These are phyloP conservation scores for Leptinotarsa haldemani DNA, from an alignment of 2,888 invertebrate genomes.

Conservation along the genomic window DNA sequence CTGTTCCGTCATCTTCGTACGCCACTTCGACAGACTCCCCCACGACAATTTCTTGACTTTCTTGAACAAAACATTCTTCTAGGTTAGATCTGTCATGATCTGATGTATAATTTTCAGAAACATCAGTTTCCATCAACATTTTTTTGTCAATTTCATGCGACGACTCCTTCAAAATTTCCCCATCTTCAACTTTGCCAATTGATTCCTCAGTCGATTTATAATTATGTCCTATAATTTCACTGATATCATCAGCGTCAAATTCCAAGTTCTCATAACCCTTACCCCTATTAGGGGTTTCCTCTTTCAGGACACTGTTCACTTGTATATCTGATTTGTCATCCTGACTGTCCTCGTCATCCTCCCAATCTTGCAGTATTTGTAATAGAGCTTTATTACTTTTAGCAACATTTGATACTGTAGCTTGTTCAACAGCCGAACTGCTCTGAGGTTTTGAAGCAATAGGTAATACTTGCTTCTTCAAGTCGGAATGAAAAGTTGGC, in stretches of 20 bases:
- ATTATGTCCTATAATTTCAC: conserved; percentile 27
- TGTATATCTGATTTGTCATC: conserved; percentile 33
- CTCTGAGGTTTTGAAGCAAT: neutral
- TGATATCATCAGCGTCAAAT: conserved; percentile 29
- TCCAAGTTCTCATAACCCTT: conserved; percentile 24
- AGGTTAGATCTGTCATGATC: neutral
- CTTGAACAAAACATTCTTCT: conserved; percentile 13
- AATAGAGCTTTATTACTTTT: conserved; percentile 38
- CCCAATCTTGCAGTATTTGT: conserved; percentile 50
- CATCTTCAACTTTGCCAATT: neutral
- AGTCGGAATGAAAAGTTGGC: neutral
- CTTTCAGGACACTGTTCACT: neutral
- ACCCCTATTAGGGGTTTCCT: conserved; percentile 17
- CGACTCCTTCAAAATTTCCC: no score
- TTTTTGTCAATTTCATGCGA: conserved; percentile 12
- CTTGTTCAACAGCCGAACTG: neutral
- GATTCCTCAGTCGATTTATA: neutral
- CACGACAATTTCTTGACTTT: conserved; percentile 28
- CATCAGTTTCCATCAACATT: conserved; percentile 15
- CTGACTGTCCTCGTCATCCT: conserved; percentile 51
- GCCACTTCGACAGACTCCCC: conserved; percentile 16
- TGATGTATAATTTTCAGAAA: neutral
- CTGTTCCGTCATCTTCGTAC: conserved; percentile 33
- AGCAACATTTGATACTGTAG: conserved; percentile 14
- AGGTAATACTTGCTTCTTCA: neutral